Evolutionary conservation across 2,113 vertebrate genomes (phyloP), one percentile per base, ranked within the genome.

Genomic region (Chaenocephalus aceratus): DNA sequence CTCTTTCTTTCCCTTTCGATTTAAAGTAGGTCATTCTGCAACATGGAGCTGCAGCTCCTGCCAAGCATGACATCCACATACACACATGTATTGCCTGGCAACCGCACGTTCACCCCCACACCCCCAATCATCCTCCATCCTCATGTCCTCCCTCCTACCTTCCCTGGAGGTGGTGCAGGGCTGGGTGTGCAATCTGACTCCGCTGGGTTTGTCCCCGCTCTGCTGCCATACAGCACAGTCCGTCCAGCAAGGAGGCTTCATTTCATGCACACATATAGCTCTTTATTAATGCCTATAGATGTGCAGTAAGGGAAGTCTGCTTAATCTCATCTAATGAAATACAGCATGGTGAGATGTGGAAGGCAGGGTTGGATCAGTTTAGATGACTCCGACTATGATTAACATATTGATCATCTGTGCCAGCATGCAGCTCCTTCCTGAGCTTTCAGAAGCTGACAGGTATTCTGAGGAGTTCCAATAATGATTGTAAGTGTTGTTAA

Each of bases 21-120:
- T 86, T 80, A 90, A 95, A 92, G 81, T 95, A 93, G 95, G 95
- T 95, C 95, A 96, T 82, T 91, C 89, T 91, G 92, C 90, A 92
- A 79, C 86, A 92, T 81, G 7, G 83, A 91, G 82, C 86, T 26
- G 59, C 77, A 76, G 80, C 82, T 92, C 86, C 88, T 88, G 68
- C 89, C 85, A 84, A 86, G 85, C 84, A 79, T 91, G 84, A 91
- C 86, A 90, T 88, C 76, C 80, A 75, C 70, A 73, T 57, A 80
- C 72, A 86, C 80, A 62, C 79, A 57, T 7, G 30, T 49, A 87
- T 91, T 4, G 83, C 87, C 85, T 90, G 86, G 82, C 84, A 91
- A 88, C 86, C 63, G 23, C 58, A 63, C 57, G 18, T 58, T 80
- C 80, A 59, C 7, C 46, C 51, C 59, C 16, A 10, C 78, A 52